Conservation (phyloP, 1,140 invertebrate species). For the Metopolophium dirhodum region DNA sequence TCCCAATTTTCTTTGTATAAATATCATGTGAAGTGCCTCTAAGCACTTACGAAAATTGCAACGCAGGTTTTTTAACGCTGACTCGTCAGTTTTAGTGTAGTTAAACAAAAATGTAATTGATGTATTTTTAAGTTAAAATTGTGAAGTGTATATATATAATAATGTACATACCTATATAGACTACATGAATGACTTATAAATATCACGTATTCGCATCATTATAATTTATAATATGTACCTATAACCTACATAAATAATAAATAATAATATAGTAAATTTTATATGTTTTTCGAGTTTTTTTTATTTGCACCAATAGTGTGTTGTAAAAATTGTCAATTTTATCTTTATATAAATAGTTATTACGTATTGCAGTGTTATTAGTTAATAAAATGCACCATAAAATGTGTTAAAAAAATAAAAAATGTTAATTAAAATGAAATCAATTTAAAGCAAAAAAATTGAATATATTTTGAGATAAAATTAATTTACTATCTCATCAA, state of each 20-base stretch:
- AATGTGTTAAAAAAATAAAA: too few relatives aligned
- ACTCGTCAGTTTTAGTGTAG: neutral
- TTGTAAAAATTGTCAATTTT: neutral
- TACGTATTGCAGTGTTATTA: too few relatives aligned
- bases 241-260: neutral
- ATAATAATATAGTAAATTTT: neutral
- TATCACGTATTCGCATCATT: neutral
- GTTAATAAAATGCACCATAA: too few relatives aligned
- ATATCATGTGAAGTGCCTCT: neutral
- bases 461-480: too few relatives aligned
- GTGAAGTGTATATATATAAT: neutral
- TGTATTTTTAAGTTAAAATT: neutral
- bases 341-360: too few relatives aligned
- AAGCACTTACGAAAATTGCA: neutral
- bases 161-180: too few relatives aligned
- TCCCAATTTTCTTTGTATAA: neutral
- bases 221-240: neutral
- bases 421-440: too few relatives aligned
- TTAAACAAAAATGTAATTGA: conserved; percentile 1
- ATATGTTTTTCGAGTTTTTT: neutral
- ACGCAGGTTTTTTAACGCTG: neutral
- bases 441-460: too few relatives aligned
- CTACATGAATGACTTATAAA: neutral
- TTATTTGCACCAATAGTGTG: neutral
- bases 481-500: too few relatives aligned